These are phyloP conservation scores for Eriocheir sinensis DNA, from an alignment of 1,140 invertebrate genomes.

Conservation along the genomic window DNA sequence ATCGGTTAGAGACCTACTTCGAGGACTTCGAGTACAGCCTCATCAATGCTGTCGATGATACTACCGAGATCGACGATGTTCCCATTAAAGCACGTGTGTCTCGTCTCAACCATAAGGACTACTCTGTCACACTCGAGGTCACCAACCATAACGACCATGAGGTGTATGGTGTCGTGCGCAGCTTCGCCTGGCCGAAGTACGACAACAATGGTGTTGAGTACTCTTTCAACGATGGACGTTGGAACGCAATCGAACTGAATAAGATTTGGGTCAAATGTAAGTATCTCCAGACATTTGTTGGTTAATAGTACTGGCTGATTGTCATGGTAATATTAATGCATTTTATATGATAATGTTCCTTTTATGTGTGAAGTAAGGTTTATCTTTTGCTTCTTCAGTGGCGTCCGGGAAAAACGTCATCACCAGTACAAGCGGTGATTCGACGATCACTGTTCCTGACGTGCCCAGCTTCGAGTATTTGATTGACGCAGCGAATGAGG, in stretches of 20 bases:
- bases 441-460: too few relatives aligned
- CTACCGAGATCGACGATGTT: constrained; percentile 3
- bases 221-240: constrained; percentile 39
- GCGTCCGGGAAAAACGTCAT: background rate
- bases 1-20: constrained; percentile 35
- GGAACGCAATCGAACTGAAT: constrained; percentile 49
- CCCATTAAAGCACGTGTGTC: background rate
- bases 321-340: too few relatives aligned
- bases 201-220: constrained; percentile 49
- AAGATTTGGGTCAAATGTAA: constrained; percentile 56
- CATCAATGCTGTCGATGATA: constrained; percentile 62
- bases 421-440: background rate
- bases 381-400: constrained; percentile 27
- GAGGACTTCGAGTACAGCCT: constrained; percentile 56
- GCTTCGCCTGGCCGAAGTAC: constrained; percentile 18
- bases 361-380: too few relatives aligned
- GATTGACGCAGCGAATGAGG: constrained; percentile 48
- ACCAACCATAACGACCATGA: constrained; percentile 51
- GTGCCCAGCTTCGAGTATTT: constrained; percentile 67
- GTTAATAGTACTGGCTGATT: too few relatives aligned
- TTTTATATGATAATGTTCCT: too few relatives aligned
- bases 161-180: background rate
- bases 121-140: constrained; percentile 16
- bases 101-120: constrained; percentile 55
- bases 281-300: too few relatives aligned